Evolutionary conservation across 2,888 invertebrate species (phyloP), one percentile per base, ranked within the genome.

Genomic region (Alitta virens): DNA sequence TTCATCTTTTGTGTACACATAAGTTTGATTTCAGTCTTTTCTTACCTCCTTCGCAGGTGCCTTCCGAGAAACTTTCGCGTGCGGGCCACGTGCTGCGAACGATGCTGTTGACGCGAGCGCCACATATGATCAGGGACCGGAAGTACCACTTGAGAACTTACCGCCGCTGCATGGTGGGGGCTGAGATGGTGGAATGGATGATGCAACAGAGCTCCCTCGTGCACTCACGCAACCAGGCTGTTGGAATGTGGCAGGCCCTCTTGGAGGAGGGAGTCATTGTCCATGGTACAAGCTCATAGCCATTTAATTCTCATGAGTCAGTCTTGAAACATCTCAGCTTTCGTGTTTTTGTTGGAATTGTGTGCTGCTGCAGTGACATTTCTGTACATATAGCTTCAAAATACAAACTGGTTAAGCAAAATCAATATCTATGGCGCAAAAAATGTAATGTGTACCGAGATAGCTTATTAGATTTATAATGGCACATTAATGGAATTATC

Each of bases 211-310:
- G 87, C 56, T 72, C 78, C 26, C 68, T 78, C 69, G 87, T 88
- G 16, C 88, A 88, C 85, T 81, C 82, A 1, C 84, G 90, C 65
- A 85, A 86, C 68, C 89, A 90, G 78, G 90, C 90, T 56, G 87
- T 88, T 55, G 90, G 89, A 66, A 91, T 91, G 89, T 91, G 90
- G 90, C 91, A 92, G 80, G 89, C 89, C 0, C 82, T 91, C 59
- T 84, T 91, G 46, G 91, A 91, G 79, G 90, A 91, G 82, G 90
- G 90, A 53, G 87, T 91, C 65, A 85, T 92, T 68, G 85, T 87
- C 57, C 90, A 90, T 80, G 90, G 90, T 90, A 77, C 83, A 85
- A n/a, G n/a, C n/a, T n/a, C n/a, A n/a, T n/a, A n/a, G n/a, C n/a
- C n/a, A n/a, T n/a, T n/a, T n/a, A n/a, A n/a, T n/a, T n/a, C n/a